Evolutionary conservation across 2,113 vertebrate species (phyloP).

Genomic region (Oreocharis arfaki): DNA sequence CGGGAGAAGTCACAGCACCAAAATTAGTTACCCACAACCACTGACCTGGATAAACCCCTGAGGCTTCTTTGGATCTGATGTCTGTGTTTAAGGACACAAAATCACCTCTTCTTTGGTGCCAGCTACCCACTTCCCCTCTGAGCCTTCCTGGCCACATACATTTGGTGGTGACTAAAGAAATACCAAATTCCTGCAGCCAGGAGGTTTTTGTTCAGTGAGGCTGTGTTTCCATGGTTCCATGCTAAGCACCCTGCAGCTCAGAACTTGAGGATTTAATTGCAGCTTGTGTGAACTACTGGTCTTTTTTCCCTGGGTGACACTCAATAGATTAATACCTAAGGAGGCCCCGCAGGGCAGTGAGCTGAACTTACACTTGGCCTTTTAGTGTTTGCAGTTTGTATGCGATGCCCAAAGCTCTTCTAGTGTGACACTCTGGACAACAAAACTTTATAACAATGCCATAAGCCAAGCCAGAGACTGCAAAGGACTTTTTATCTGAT

Average conservation of each 20-base stretch:
- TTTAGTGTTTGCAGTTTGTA: slow-evolving; percentile 13
- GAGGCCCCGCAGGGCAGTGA: background rate
- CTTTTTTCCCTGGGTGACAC: background rate
- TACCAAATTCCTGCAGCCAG: background rate
- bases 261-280: background rate
- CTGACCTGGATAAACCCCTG: background rate
- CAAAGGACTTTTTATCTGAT: background rate
- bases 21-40: background rate
- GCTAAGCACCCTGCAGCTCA: slow-evolving; percentile 3
- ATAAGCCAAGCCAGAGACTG: background rate
- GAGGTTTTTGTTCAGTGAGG: background rate
- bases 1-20: background rate
- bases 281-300: background rate
- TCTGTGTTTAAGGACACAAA: background rate
- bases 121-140: background rate
- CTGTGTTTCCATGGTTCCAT: slow-evolving; percentile 4
- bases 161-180: background rate
- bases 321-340: slow-evolving; percentile 9
- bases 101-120: background rate
- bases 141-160: background rate
- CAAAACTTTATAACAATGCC: background rate
- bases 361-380: slow-evolving; percentile 25
- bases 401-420: slow-evolving; percentile 2
- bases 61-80: background rate
- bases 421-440: background rate